Evolutionary conservation across 2,797 vertebrate genomes (phyloP), one percentile per base, ranked within the genome.

Genomic region (Helostoma temminkii): DNA sequence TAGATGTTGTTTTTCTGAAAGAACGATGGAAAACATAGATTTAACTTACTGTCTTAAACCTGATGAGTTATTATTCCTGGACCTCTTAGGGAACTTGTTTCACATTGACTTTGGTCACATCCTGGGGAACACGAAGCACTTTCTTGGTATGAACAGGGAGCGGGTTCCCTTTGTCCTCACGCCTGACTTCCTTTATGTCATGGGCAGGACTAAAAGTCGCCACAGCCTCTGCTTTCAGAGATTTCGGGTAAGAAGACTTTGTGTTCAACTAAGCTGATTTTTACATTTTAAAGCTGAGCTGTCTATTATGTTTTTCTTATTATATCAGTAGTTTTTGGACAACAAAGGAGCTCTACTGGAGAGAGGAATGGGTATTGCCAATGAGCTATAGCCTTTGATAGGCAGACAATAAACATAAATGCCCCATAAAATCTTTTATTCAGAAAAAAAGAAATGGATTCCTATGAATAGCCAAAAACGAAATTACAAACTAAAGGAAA

Each of bases 91-190:
- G 15, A 95, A 95, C 71, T 78, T 95, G 62, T 94, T 95, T 69
- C 94, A 95, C 81, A 94, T 95, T 8, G 94, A 95, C 81, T 95
- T 95, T 3, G 94, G 94, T 2, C 94, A 95, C 89, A 95, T 95
- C 73, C 80, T 95, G 75, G 94, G 94, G 0, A 93, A 95, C 88
- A 93, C 76, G 18, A 95, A 95, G 71, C 77, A 75, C 52, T 94
- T 95, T 49, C 76, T 93, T 2, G 94, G 94, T 0, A 55, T 94
- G 58, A 94, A 42, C 65, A 89, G 94, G 62, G 94, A 95, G 84
- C 90, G 94, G 0, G 94, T 87, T 0, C 94, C 94, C 0, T 95
- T 95, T n/a, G 94, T 95, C 61, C 93, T 95, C 49, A 95, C 94
- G 1, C 93, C 94, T 3, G 94, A 95, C 85, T 95, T 95, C 73